phyloP scores from a whole-genome alignment of 2,888 invertebrate species.

The Itoplectis maculator region DNA sequence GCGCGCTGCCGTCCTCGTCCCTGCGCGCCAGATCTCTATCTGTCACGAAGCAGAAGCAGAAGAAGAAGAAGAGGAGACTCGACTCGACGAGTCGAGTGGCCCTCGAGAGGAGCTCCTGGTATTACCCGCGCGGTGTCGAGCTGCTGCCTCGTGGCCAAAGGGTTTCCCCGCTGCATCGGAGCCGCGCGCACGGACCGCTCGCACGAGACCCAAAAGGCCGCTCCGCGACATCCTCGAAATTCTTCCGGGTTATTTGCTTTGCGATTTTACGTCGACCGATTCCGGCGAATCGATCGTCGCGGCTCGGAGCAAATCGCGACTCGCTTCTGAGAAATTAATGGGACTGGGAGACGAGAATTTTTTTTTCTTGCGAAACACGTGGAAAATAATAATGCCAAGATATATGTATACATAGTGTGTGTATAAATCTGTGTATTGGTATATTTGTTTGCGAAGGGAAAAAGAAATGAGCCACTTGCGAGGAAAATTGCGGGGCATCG shows the following conservation, averaged over 20 bases:
- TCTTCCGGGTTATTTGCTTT: constrained; percentile 8
- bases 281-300: not conserved
- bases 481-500: constrained; percentile 49
- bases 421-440: too few relatives aligned
- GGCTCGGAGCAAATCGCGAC: not conserved
- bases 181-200: not conserved
- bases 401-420: too few relatives aligned
- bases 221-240: not conserved
- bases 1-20: constrained; percentile 56
- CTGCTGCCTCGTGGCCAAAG: not conserved
- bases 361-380: not conserved
- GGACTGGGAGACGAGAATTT: not conserved
- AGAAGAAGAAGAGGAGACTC: not conserved
- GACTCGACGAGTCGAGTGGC: constrained; percentile 3
- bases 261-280: not conserved
- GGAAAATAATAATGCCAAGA: constrained; percentile 6
- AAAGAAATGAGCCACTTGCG: not conserved
- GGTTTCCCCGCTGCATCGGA: too few relatives aligned
- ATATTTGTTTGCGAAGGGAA: too few relatives aligned
- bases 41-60: constrained; percentile 28
- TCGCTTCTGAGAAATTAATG: not conserved
- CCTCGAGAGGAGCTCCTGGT: not conserved
- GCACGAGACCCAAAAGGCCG: not conserved
- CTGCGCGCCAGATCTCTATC: constrained; percentile 61
- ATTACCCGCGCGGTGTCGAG: not conserved